Evolutionary conservation across 1,140 invertebrate genomes (phyloP), one percentile per base, ranked within the genome.

Genomic region (Alviniconcha marisindica): DNA sequence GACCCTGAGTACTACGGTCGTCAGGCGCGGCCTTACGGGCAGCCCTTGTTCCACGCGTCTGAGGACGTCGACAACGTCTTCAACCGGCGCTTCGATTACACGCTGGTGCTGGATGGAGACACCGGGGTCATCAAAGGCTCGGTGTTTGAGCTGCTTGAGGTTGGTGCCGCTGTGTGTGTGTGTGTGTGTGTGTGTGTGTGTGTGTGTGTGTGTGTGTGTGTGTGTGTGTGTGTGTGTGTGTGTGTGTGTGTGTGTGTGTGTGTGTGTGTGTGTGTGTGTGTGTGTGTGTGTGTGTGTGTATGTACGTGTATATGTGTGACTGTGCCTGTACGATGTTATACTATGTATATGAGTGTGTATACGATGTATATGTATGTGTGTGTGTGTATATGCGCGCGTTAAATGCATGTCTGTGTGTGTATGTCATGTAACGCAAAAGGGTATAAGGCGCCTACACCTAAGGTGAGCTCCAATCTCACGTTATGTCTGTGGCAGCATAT

Each of bases 61-160:
- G 84, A 85, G 24, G 91, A 92, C 71, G 89, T 88, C 1, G 84
- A 84, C n/a, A 91, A 90, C 63, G 89, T 92, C 48, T 86, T 81
- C 44, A 83, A 87, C 3, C 84, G 90, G 21, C 85, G 87, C 36
- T 91, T 89, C 83, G 90, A 92, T 73, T 92, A 92, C 83, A 92
- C 91, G 5, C 51, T 92, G 36, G 91, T 92, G 15, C 78, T 92
- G 56, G 91, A 92, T 69, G 88, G 88, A 1, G 91, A 92, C 77
- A 92, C 89, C 0, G 90, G 87, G 12, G 88, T 92, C 36, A 84
- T 85, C 15, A 83, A 86, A 38, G 90, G 87, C 1, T 77, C 84
- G 14, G 87, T 87, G 14, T 89, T 86, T 42, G 85, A 91, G 42
- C 84, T 92, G 33, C 73, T 92, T 56, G 56, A 86, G 28, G 73